Evolutionary conservation across 1,140 invertebrate genomes (phyloP).

Genomic region (Ips nitidus): DNA sequence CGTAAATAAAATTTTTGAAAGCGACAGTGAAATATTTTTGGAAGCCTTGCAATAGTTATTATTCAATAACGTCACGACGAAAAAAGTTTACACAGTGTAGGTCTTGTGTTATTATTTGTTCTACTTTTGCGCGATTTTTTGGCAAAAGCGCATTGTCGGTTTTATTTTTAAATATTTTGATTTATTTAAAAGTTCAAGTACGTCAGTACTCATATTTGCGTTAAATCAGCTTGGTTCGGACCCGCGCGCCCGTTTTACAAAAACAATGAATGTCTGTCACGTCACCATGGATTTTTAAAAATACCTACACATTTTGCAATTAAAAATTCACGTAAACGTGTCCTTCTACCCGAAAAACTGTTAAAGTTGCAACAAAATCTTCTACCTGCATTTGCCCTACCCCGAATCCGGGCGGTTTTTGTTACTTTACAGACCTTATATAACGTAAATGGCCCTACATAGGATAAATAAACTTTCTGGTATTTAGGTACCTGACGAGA

Average conservation of each 20-base stretch:
- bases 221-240: slow-evolving; percentile 21
- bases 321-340: too few species aligned
- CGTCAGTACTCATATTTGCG: slow-evolving; percentile 33
- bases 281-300: background rate
- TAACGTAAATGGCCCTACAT: too few species aligned
- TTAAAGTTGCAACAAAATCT: too few species aligned
- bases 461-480: too few species aligned
- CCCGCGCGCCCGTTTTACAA: background rate
- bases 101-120: slow-evolving; percentile 28
- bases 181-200: slow-evolving; percentile 36
- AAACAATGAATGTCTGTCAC: background rate
- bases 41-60: too few species aligned
- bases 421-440: too few species aligned
- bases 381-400: too few species aligned
- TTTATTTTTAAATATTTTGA: slow-evolving; percentile 36
- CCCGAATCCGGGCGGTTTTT: too few species aligned
- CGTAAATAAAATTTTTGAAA: too few species aligned
- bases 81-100: slow-evolving; percentile 6
- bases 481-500: too few species aligned
- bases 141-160: slow-evolving; percentile 30
- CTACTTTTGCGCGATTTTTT: slow-evolving; percentile 30
- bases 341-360: too few species aligned
- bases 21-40: too few species aligned
- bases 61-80: background rate
- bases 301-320: background rate